Evolutionary conservation across 2,888 invertebrate genomes (phyloP), one percentile per base, ranked within the genome.

Genomic region (Esperia sulphurella): DNA sequence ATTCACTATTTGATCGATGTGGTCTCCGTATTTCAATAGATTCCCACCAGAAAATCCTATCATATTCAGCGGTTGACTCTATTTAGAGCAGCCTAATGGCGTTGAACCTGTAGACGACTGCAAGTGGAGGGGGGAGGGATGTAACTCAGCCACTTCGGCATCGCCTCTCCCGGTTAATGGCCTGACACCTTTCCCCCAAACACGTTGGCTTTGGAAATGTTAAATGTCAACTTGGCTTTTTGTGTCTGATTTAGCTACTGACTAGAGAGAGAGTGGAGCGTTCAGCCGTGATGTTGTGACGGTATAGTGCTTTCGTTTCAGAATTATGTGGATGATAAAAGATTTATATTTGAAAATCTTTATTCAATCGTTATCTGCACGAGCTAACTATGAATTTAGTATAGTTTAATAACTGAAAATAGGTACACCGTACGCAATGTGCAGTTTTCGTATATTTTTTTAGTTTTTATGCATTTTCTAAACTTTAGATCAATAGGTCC

Each of bases 191-290:
- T 66, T 63, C 65, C 63, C 67, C 71, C 59, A 68, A 77, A 78
- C 75, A 63, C 59, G 63, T 57, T 35, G 40, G 41, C 41, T 39
- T 56, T 53, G 52, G 8, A 14, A 58, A 73, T 72, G 67, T 74
- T 76, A 73, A 77, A 77, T 75, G 79, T 76, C 78, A 79, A 75
- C 71, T 66, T 57, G 55, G 61, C 69, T 70, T 76, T 72, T 71
- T 69, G 68, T 65, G 63, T 65, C 69, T 71, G 69, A 71, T 72
- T 75, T 68, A 65, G 65, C 54, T n/a, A 48, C 51, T 61, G 53
- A 61, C 63, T 63, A 71, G 63, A 68, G 68, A 65, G 62, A 49
- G 49, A 50, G 50, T 59, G 51, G 35, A 14, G 44, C 44, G 38
- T 13, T 48, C 33, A 33, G n/a, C 40, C 40, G 7, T 40, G 43